Base-by-base conservation (phyloP, 2,113 vertebrate species). In the Climacteris rufus region DNA sequence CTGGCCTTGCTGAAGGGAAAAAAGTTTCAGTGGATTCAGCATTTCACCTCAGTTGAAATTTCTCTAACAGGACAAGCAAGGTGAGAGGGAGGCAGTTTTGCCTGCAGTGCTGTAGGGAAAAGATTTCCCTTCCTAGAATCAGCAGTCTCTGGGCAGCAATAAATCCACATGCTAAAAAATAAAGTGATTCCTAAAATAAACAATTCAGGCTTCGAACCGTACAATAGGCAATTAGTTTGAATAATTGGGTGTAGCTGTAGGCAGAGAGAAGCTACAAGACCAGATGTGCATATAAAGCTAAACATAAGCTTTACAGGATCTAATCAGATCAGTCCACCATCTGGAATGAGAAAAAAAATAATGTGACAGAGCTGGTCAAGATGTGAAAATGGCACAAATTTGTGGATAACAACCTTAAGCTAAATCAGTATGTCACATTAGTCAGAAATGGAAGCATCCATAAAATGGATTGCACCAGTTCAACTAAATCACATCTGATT, bases 271-370 rank as follows among this genome's bases (percentile, higher is more conserved):
- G 83, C 82, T 94, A 28, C 35, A 69, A 79, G 85, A 92, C 80
- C 93, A 96, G 83, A 95, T 95, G 83, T 92, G 80, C 77, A 33
- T 27, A 52, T 63, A 88, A 91, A 93, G 64, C 75, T 63, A 88
- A 93, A 70, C 64, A 78, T 12, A 13, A 50, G 47, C 40, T 94
- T 95, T 93, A 75, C 44, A 92, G 69, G 25, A 82, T 63, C 59
- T 96, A 91, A 91, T 90, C 75, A 93, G 93, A 94, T 93, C 94
- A 95, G n/a, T 77, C 25, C 33, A 94, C 84, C 82, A 93, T 92
- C 79, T 93, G 87, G 78, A 59, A 77, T n/a, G n/a, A 95, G 56
- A 94, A 93, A 59, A 91, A 93, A 54, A 78, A 49, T 79, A 13
- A 1, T 44, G 71, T 83, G 87, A 90, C 90, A 91, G 64, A 74